Evolutionary conservation across 2,888 invertebrate genomes (phyloP).

Genomic region (Sinodicranocentrus sp.): DNA sequence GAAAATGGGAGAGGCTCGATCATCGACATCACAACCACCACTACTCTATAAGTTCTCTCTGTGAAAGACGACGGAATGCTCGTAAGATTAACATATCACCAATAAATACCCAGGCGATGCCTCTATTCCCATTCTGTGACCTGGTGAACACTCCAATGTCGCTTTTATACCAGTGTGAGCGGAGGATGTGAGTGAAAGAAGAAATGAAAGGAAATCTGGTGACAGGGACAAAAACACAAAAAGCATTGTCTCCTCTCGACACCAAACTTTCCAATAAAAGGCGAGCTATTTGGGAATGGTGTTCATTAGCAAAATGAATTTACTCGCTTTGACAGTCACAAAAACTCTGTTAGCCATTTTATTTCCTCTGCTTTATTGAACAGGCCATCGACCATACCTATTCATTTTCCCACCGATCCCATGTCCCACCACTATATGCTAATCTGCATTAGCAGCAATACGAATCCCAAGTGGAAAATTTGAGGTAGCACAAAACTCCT

Average conservation of each 20-base stretch:
- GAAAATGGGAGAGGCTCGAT: slow-evolving; percentile 67
- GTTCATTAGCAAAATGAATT: neutral
- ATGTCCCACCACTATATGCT: no score
- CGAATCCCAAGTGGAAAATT: no score
- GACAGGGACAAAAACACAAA: slow-evolving; percentile 4
- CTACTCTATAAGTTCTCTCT: neutral
- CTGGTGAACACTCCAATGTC: no score
- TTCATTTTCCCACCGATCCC: no score
- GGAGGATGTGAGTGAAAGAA: neutral
- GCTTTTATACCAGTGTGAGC: no score
- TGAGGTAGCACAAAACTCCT: no score
- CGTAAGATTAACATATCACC: slow-evolving; percentile 52
- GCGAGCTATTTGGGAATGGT: neutral
- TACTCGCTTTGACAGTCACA: no score
- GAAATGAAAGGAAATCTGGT: neutral
- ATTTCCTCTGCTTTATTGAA: no score
- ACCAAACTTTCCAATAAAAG: neutral
- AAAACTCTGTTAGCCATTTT: no score
- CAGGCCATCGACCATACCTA: no score
- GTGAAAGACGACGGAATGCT: neutral
- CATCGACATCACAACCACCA: slow-evolving; percentile 40
- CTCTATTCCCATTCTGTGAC: no score
- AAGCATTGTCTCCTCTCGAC: neutral
- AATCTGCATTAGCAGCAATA: no score
- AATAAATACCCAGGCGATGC: slow-evolving; percentile 7